These are phyloP conservation scores for Dysdera silvatica DNA, from an alignment of 1,140 invertebrate species.

Conservation along the genomic window DNA sequence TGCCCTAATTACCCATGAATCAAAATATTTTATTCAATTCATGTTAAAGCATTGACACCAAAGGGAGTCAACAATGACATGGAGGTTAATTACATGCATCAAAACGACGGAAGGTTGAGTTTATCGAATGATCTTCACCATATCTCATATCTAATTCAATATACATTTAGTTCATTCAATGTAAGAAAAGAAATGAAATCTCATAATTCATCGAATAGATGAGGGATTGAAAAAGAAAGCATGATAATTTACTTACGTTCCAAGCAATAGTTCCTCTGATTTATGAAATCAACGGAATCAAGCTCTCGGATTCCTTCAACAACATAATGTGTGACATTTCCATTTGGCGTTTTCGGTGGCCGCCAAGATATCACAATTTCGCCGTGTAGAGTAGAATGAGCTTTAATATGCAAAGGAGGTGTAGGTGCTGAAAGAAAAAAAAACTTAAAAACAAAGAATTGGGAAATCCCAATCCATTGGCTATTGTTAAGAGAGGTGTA, in stretches of 20 bases:
- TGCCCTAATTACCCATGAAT: no score
- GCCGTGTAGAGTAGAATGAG: constrained; percentile 51
- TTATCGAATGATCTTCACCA: no score
- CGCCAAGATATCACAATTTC: constrained; percentile 66
- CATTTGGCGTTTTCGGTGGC: constrained; percentile 65
- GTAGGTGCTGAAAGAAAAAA: constrained; percentile 51
- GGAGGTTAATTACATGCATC: no score
- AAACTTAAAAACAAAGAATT: neutral
- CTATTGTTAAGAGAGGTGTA: neutral
- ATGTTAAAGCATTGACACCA: no score
- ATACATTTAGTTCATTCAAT: no score
- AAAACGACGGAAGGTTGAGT: no score
- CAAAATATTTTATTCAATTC: no score
- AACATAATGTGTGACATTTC: constrained; percentile 69
- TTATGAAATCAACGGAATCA: constrained; percentile 48
- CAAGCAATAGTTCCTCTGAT: constrained; percentile 60
- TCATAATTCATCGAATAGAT: no score
- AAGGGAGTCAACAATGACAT: no score
- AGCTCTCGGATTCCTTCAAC: constrained; percentile 51
- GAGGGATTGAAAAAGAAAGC: no score
- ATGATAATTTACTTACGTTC: constrained; percentile 39
- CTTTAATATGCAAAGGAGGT: constrained; percentile 53
- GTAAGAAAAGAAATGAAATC: no score
- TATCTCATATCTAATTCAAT: no score
- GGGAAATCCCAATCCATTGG: neutral